phyloP scores from a whole-genome alignment of 64 coral and sea anemone species.

The Trachythela sp. region DNA sequence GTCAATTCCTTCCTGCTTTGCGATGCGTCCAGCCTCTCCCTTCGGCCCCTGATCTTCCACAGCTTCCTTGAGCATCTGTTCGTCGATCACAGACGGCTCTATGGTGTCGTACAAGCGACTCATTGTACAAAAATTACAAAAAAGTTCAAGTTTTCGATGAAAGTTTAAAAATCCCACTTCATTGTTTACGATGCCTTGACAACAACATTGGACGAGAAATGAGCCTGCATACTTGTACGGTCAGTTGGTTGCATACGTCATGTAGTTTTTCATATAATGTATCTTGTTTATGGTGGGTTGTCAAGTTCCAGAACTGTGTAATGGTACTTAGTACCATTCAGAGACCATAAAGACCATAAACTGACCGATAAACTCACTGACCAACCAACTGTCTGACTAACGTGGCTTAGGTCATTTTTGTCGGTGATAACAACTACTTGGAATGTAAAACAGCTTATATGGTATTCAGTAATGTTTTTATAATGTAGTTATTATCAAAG shows the following conservation, averaged over 20 bases:
- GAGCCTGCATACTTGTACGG: neutral
- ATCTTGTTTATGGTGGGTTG: no score
- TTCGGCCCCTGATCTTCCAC: constrained; percentile 95
- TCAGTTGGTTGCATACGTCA: neutral
- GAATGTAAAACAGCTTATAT: no score
- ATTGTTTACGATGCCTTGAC: neutral
- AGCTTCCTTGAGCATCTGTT: constrained; percentile 96
- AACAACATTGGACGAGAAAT: neutral
- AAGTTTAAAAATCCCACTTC: neutral
- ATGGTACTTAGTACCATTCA: no score
- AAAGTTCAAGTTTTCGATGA: neutral
- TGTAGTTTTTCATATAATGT: no score
- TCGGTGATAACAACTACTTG: no score
- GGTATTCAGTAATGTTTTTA: no score
- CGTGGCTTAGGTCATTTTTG: no score
- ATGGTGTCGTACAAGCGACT: constrained; percentile 99
- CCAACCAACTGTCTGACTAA: no score
- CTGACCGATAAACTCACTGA: no score
- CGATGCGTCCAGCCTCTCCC: constrained; percentile 94
- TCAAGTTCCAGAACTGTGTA: no score
- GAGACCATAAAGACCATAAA: no score
- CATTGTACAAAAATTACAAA: constrained; percentile 47
- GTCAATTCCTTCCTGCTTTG: constrained; percentile 89
- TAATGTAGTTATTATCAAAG: no score
- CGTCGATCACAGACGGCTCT: constrained; percentile 99